phyloP scores from a whole-genome alignment of 1,140 invertebrate genomes.

The Drosophila nigrodunni region DNA sequence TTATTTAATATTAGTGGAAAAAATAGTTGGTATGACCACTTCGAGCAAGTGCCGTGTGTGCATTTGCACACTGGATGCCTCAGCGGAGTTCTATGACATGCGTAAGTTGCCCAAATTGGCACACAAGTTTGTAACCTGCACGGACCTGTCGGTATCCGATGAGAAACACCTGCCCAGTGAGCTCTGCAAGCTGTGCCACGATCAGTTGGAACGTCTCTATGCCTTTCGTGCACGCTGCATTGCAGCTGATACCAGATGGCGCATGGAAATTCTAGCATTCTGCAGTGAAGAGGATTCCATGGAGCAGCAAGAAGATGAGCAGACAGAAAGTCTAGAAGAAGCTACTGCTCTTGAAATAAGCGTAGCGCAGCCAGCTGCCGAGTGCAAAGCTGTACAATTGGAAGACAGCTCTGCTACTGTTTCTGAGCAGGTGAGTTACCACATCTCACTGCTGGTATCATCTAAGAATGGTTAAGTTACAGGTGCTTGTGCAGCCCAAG shows the following conservation, averaged over 20 bases:
- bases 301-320: background rate
- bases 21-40: slow-evolving; percentile 20
- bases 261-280: slow-evolving; percentile 33
- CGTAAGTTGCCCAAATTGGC: slow-evolving; percentile 46
- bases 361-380: background rate
- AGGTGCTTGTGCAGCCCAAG: background rate
- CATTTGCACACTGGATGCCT: slow-evolving; percentile 16
- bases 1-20: background rate
- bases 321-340: background rate
- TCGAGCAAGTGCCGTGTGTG: slow-evolving; percentile 63
- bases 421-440: background rate
- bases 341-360: background rate
- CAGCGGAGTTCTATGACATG: slow-evolving; percentile 37
- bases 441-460: background rate
- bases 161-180: slow-evolving; percentile 46
- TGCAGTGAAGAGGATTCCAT: slow-evolving; percentile 21
- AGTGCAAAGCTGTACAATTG: background rate
- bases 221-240: slow-evolving; percentile 64
- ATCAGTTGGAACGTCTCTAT: slow-evolving; percentile 56
- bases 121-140: slow-evolving; percentile 61
- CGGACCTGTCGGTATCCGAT: slow-evolving; percentile 35
- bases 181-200: slow-evolving; percentile 55
- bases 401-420: background rate
- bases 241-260: slow-evolving; percentile 49
- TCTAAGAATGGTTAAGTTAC: background rate